A percentile compares a stretch with the other conserved stretches of the same genome.
phyloP scores from a whole-genome alignment of 2,113 vertebrate genomes.

The Sphyrna mokarran region DNA sequence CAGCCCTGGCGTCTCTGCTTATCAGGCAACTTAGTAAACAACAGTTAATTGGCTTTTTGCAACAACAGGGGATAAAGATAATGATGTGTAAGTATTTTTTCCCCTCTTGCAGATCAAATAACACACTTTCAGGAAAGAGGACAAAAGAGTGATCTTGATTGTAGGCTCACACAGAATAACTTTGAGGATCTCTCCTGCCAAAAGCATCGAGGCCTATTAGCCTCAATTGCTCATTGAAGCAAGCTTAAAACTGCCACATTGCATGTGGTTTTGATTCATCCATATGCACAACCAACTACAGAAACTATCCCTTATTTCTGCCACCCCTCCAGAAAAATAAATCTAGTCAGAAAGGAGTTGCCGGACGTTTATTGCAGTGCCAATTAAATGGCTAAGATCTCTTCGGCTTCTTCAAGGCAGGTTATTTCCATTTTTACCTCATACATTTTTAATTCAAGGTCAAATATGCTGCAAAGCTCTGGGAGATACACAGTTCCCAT shows the following conservation, averaged over 20 bases:
- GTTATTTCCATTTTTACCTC: neutral
- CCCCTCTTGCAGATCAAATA: neutral
- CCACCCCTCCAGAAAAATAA: neutral
- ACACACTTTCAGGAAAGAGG: neutral
- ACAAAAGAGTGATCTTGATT: neutral
- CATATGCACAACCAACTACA: neutral
- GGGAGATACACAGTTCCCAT: neutral
- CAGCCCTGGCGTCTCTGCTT: neutral
- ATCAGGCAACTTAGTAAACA: neutral
- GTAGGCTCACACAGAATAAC: neutral
- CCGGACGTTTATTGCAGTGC: neutral
- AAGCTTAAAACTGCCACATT: neutral
- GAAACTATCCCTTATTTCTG: neutral
- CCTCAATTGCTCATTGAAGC: neutral
- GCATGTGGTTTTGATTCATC: neutral
- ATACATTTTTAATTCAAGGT: neutral
- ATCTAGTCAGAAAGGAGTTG: neutral
- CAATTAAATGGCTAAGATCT: neutral
- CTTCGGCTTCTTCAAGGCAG: neutral
- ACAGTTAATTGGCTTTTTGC: neutral
- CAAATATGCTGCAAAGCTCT: neutral
- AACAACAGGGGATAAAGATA: conserved; percentile 17
- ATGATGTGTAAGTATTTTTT: neutral
- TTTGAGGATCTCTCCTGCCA: neutral
- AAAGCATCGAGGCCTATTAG: neutral